Evolutionary conservation across 2,113 vertebrate genomes (phyloP).

Genomic region (Brachyhypopomus occidentalis): DNA sequence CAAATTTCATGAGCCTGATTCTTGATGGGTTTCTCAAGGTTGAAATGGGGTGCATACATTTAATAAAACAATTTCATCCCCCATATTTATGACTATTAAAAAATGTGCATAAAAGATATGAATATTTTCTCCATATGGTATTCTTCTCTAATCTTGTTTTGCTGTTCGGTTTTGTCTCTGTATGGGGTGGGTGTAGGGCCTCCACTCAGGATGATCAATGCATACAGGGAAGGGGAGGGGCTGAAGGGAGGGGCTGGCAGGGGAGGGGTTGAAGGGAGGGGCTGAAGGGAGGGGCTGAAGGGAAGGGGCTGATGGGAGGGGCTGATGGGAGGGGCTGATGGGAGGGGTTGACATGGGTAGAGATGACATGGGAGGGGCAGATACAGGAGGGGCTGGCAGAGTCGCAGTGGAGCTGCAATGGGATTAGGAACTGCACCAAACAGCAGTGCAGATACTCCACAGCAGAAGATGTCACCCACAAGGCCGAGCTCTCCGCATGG

Average conservation of each 20-base stretch:
- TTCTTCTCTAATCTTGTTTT: neutral
- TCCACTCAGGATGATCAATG: conserved; percentile 69
- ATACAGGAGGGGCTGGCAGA: conserved; percentile 54
- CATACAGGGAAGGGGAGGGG: conserved; percentile 66
- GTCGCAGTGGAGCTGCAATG: conserved; percentile 64
- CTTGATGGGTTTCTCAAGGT: conserved; percentile 45
- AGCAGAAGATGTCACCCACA: conserved; percentile 50
- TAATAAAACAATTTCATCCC: conserved; percentile 51
- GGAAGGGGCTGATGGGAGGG: conserved; percentile 59
- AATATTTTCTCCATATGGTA: neutral
- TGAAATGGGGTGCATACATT: conserved; percentile 51
- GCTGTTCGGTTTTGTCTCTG: neutral
- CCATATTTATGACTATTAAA: conserved; percentile 49
- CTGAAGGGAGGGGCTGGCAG: too few species aligned
- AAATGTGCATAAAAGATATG: conserved; percentile 40
- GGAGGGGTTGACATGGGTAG: conserved; percentile 55
- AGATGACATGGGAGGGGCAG: conserved; percentile 63
- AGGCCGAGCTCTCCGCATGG: neutral
- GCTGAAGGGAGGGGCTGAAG: conserved; percentile 66
- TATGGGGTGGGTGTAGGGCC: conserved; percentile 55
- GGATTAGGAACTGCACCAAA: conserved; percentile 64
- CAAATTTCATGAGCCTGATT: conserved; percentile 50
- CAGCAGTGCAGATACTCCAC: conserved; percentile 53
- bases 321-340: conserved; percentile 65
- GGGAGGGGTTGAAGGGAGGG: conserved; percentile 58